Evolutionary conservation across 2,797 vertebrate genomes (phyloP).

Genomic region (Helicolenus hilgendorfi): DNA sequence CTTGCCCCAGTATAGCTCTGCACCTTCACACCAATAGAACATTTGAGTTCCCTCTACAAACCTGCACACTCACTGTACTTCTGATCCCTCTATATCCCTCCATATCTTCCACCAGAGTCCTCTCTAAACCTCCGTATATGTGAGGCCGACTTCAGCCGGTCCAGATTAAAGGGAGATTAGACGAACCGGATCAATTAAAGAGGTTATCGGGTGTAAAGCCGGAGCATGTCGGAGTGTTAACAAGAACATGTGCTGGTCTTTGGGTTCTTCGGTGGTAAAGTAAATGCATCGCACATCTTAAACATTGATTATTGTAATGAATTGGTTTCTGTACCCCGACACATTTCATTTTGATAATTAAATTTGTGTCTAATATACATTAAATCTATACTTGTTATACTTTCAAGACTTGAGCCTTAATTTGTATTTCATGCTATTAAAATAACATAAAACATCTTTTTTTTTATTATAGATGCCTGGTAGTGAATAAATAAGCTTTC

Average conservation of each 20-base stretch:
- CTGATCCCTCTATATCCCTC: background rate
- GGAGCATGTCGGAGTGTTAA: background rate
- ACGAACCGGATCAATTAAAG: conserved; percentile 11
- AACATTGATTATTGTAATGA: background rate
- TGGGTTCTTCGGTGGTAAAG: background rate
- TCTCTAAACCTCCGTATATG: background rate
- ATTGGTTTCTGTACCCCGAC: background rate
- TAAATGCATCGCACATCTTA: background rate
- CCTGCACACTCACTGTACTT: background rate
- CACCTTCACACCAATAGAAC: background rate
- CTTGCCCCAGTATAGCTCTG: background rate
- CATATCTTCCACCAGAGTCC: background rate
- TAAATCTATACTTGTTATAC: background rate
- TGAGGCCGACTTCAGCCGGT: background rate
- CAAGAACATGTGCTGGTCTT: background rate
- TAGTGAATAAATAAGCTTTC: background rate
- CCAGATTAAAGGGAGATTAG: conserved; percentile 11
- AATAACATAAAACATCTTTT: background rate
- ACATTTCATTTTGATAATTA: background rate
- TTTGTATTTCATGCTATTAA: background rate
- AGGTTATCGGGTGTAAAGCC: background rate
- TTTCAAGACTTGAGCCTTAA: background rate
- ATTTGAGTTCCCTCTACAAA: background rate
- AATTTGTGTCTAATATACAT: background rate
- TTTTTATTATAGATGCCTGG: background rate